phyloP scores from a whole-genome alignment of 2,888 invertebrate species.

The Dorcus hopei region DNA sequence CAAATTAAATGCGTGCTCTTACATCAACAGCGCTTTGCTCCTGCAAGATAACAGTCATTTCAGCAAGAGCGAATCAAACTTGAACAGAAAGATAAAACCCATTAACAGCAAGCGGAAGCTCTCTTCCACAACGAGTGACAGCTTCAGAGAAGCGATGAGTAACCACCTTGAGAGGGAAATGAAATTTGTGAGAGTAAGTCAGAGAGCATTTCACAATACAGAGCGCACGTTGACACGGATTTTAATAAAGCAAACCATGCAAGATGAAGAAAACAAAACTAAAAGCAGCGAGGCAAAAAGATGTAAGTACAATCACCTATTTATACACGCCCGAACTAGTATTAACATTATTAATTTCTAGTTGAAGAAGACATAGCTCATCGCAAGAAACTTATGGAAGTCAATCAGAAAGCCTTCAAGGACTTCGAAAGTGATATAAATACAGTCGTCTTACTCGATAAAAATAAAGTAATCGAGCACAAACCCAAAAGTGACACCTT shows the following conservation, averaged over 20 bases:
- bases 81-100: conserved; percentile 6
- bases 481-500: too few species aligned
- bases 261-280: not conserved
- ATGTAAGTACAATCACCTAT: too few species aligned
- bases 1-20: too few species aligned
- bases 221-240: conserved; percentile 14
- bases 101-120: too few species aligned
- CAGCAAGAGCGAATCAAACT: conserved; percentile 6
- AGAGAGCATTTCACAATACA: conserved; percentile 13
- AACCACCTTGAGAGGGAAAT: not conserved
- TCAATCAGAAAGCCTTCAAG: conserved; percentile 14
- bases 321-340: too few species aligned
- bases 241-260: conserved; percentile 4
- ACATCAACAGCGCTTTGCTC: too few species aligned
- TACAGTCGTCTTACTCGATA: conserved; percentile 13
- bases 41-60: not conserved
- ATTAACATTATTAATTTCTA: too few species aligned
- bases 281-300: too few species aligned
- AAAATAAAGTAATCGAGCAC: not conserved
- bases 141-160: not conserved
- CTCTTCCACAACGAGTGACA: not conserved
- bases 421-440: conserved; percentile 17
- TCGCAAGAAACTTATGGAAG: conserved; percentile 11
- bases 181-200: conserved; percentile 9
- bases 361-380: conserved; percentile 11